Percentiles rank a stretch among this genome's conserved stretches.
Conservation (phyloP, 1,140 invertebrate genomes). For the Brachystomella parvula region DNA sequence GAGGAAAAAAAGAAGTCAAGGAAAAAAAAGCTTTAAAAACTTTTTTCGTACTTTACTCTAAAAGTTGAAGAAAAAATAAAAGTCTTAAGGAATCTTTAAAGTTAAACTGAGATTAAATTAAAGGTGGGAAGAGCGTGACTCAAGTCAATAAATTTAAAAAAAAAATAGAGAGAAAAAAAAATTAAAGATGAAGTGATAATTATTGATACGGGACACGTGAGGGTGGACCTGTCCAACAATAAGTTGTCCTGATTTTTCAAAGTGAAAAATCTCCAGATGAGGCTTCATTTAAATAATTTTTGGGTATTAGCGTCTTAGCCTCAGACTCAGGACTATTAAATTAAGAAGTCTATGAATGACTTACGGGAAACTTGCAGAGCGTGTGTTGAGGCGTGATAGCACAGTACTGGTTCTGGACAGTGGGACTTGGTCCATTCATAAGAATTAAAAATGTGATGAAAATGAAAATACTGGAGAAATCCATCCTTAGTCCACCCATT, state of each 20-base stretch:
- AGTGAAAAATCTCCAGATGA: neutral
- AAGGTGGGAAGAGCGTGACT: neutral
- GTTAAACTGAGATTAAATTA: too few species aligned
- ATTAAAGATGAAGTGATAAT: neutral
- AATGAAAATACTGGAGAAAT: too few species aligned
- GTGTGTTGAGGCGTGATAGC: conserved; percentile 35
- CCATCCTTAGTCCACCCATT: too few species aligned
- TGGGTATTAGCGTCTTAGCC: neutral
- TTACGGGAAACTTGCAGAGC: conserved; percentile 38
- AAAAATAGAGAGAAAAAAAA: neutral
- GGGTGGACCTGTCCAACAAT: neutral
- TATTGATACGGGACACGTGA: neutral
- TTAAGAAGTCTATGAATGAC: neutral
- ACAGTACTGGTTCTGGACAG: conserved; percentile 34
- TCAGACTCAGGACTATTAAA: neutral
- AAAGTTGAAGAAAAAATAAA: too few species aligned
- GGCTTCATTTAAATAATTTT: neutral
- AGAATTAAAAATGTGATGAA: conserved; percentile 16
- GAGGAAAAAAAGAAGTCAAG: too few species aligned
- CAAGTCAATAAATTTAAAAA: neutral
- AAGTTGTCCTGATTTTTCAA: neutral
- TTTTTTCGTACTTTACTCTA: too few species aligned
- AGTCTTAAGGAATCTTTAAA: too few species aligned
- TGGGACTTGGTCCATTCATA: neutral
- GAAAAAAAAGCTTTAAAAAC: too few species aligned